phyloP scores from a whole-genome alignment of 2,113 vertebrate species.

The Melanerpes formicivorus region DNA sequence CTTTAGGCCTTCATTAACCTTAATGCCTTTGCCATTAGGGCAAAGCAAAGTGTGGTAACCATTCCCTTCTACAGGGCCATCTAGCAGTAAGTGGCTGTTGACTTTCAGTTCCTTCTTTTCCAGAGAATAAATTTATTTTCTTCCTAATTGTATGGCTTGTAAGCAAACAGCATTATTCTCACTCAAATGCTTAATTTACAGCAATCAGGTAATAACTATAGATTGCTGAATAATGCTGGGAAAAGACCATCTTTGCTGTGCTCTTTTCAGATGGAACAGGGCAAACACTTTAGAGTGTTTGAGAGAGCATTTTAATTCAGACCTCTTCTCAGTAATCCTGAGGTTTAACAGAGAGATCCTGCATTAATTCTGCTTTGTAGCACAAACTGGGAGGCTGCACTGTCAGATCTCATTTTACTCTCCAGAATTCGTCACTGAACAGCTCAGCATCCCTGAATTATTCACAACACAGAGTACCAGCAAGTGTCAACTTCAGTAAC shows the following conservation, averaged over 20 bases:
- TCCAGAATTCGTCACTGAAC: constrained; percentile 2
- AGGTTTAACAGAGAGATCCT: neutral
- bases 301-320: neutral
- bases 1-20: neutral
- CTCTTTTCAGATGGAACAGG: neutral
- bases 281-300: neutral
- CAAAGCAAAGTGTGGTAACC: neutral
- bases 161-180: neutral
- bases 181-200: neutral
- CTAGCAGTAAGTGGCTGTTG: neutral
- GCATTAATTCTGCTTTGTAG: constrained; percentile 32
- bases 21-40: neutral
- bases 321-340: neutral
- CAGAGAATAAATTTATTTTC: neutral
- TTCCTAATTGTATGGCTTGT: neutral
- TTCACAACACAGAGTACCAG: constrained; percentile 2
- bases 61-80: neutral
- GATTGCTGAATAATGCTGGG: neutral
- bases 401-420: constrained; percentile 37
- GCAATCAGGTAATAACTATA: neutral
- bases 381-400: constrained; percentile 1
- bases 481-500: constrained; percentile 11
- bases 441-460: constrained; percentile 32
- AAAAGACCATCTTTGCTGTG: neutral
- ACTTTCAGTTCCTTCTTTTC: neutral